Base-by-base conservation (phyloP, 2,797 vertebrate genomes). In the Florisuga fusca region DNA sequence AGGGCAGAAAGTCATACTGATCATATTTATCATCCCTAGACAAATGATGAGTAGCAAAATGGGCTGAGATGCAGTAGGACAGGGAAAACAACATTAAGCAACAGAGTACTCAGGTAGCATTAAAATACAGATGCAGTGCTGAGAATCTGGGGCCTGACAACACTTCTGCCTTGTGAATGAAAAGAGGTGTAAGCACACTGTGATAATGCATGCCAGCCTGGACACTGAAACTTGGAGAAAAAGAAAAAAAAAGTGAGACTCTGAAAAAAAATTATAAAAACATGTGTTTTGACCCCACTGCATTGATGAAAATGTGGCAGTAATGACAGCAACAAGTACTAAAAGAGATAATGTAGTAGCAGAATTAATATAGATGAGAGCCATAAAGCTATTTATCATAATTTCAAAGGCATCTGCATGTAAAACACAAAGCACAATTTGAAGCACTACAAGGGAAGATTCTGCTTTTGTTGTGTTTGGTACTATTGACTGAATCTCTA, bases 331-430 rank as follows among this genome's bases (percentile, higher is more conserved):
- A 87, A 87, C 33, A 12, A 81, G 12, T 46, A 67, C 50, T 63
- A 66, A 89, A 87, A 79, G 22, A 84, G 25, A 54, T 51, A 5
- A 9, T 12, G 7, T 38, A 94, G 27, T 64, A 82, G 63, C 84
- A 55, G 16, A 92, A 84, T 84, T 73, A 84, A 89, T 64, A 66
- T 2, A 95, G 41, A 79, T 67, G 3, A 5, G 29, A 84, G 21
- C 41, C 71, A 83, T 63, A 61, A 69, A 79, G 82, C 15, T 61
- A 77, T 79, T 92, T 55, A 63, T 76, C 3, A 8, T 74, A 1
- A 74, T 92, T 84, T 89, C 74, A 83, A 92, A 90, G 57, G 77
- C 33, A 80, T 41, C 22, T 63, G 33, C 57, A 84, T 84, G 92
- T 93, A 89, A 92, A 76, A 10, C 54, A 91, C 2, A 3, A 27